Percentiles rank a stretch among this genome's conserved stretches.
Conservation (phyloP, 2,888 invertebrate genomes). For the Tribolium freemani region DNA sequence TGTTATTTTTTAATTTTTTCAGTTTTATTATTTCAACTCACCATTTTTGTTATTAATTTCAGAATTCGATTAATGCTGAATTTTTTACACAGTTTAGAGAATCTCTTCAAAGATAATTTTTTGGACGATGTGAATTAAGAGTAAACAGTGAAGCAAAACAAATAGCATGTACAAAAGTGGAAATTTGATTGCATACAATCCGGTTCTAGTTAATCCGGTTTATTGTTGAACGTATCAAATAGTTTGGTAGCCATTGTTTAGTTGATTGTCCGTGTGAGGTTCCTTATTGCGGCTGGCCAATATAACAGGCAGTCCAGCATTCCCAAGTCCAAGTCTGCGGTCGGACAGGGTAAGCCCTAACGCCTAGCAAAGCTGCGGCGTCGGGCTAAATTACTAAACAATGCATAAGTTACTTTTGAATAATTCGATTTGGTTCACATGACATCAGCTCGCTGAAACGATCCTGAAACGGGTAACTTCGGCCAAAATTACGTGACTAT, state of each 20-base stretch:
- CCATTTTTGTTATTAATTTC: too few relatives aligned
- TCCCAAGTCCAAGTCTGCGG: conserved; percentile 53
- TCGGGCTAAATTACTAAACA: conserved; percentile 54
- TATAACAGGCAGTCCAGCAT: conserved; percentile 45
- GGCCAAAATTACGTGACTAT: conserved; percentile 34
- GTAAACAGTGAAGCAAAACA: too few relatives aligned
- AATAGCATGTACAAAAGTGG: neutral
- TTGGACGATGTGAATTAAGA: too few relatives aligned
- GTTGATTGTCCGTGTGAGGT: conserved; percentile 42
- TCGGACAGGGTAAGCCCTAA: conserved; percentile 45
- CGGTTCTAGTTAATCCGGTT: neutral
- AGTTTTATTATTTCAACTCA: too few relatives aligned
- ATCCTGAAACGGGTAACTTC: conserved; percentile 37
- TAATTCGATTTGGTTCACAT: conserved; percentile 51
- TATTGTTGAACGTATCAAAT: conserved; percentile 28
- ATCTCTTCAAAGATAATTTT: too few relatives aligned
- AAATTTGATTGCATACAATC: neutral
- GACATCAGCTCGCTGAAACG: conserved; percentile 39
- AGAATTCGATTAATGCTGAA: too few relatives aligned
- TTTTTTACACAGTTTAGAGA: too few relatives aligned
- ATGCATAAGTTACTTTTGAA: conserved; percentile 53
- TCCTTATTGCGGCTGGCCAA: conserved; percentile 50
- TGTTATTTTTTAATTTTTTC: too few relatives aligned
- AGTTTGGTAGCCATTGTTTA: conserved; percentile 47
- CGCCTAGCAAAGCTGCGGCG: conserved; percentile 47